phyloP scores from a whole-genome alignment of 2,888 invertebrate species.

The Drosophila cognata region DNA sequence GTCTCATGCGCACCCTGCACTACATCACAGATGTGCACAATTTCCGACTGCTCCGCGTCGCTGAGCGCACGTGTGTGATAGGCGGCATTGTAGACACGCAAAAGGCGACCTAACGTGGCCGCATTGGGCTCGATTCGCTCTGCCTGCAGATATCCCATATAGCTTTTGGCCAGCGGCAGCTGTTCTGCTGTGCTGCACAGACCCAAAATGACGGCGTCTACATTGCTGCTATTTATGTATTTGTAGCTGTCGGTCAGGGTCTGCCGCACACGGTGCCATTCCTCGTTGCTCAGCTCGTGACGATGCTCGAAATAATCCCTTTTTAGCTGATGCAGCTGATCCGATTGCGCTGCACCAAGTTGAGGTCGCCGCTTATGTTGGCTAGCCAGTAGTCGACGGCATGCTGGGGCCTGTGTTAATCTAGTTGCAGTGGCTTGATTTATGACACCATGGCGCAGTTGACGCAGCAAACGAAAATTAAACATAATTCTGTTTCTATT shows the following conservation, averaged over 20 bases:
- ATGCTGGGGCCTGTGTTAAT: background rate
- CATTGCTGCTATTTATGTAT: slow-evolving; percentile 84
- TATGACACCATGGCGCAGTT: slow-evolving; percentile 22
- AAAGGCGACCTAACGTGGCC: slow-evolving; percentile 87
- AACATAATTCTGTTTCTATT: slow-evolving; percentile 42
- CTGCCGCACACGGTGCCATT: slow-evolving; percentile 76
- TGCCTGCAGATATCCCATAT: slow-evolving; percentile 86
- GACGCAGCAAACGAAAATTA: slow-evolving; percentile 44
- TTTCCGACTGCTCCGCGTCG: slow-evolving; percentile 86
- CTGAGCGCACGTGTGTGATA: slow-evolving; percentile 81
- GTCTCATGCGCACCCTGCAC: slow-evolving; percentile 86
- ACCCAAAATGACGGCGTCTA: slow-evolving; percentile 88
- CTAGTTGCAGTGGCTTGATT: background rate
- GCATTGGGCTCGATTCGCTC: slow-evolving; percentile 86
- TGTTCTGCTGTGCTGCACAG: slow-evolving; percentile 85
- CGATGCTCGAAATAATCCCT: slow-evolving; percentile 50
- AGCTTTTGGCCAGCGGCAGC: slow-evolving; percentile 86
- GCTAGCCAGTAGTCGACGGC: slow-evolving; percentile 44
- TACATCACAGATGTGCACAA: slow-evolving; percentile 86
- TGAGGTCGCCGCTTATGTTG: slow-evolving; percentile 66
- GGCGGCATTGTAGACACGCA: slow-evolving; percentile 86
- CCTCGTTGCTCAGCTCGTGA: slow-evolving; percentile 46
- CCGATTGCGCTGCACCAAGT: slow-evolving; percentile 40
- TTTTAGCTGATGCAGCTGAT: slow-evolving; percentile 71
- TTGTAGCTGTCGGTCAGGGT: slow-evolving; percentile 67